These are phyloP conservation scores for Thaumetopoea pityocampa DNA, from an alignment of 1,140 invertebrate genomes.

Conservation along the genomic window DNA sequence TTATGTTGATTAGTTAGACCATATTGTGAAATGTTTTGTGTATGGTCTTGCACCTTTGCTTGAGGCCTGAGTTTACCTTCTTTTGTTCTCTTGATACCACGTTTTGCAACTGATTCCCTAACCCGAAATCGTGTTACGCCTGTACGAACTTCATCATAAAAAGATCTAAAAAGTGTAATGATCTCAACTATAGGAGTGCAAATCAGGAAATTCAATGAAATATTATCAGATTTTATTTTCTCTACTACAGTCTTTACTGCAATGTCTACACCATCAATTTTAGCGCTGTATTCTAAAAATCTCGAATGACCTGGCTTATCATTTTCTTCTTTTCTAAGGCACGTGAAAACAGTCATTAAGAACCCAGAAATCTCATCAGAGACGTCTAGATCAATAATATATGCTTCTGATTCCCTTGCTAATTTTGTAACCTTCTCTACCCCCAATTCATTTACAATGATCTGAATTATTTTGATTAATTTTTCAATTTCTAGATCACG, in stretches of 20 bases:
- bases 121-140: conserved; percentile 18
- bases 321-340: conserved; percentile 4
- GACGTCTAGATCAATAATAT: no score
- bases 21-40: conserved; percentile 23
- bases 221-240: not conserved
- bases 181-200: conserved; percentile 16
- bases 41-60: not conserved
- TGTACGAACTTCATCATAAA: conserved; percentile 21
- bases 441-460: no score
- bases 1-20: conserved; percentile 23
- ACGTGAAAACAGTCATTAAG: no score
- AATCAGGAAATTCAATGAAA: conserved; percentile 1
- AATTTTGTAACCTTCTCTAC: no score
- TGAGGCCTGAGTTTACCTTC: conserved; percentile 7
- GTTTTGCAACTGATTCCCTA: conserved; percentile 7
- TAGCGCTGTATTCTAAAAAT: not conserved
- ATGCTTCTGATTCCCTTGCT: no score
- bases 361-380: no score
- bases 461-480: no score
- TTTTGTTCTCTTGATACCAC: conserved; percentile 3
- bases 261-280: not conserved
- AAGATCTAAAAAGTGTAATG: conserved; percentile 15
- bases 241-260: not conserved
- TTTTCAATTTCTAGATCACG: no score
- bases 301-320: not conserved